A percentile compares a stretch with the other conserved stretches of the same genome.
Evolutionary conservation across 2,797 vertebrate genomes (phyloP).

Genomic region (Onychomys torridus): DNA sequence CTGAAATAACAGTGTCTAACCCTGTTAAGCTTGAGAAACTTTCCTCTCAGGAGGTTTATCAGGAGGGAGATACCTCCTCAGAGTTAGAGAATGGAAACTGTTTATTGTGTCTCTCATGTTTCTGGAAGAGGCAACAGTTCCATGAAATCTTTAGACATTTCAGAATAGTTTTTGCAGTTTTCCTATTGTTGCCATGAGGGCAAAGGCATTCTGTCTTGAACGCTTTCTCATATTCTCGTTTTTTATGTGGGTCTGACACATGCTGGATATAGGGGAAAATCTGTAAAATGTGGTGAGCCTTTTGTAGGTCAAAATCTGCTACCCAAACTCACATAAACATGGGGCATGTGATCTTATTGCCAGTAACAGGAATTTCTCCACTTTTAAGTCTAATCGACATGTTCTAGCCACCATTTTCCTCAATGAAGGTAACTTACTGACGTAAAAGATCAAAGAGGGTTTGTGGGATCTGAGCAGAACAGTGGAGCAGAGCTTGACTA

Average conservation of each 20-base stretch:
- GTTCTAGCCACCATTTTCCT: slow-evolving; percentile 1
- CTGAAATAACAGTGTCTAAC: neutral
- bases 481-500: neutral
- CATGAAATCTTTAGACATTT: slow-evolving; percentile 26
- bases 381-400: neutral
- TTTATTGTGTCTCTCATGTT: neutral
- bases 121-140: slow-evolving; percentile 27
- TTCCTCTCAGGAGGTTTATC: neutral
- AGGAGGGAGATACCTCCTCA: neutral
- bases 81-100: neutral
- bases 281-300: neutral
- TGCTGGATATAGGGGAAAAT: neutral
- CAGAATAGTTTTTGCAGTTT: neutral
- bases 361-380: neutral
- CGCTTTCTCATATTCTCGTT: neutral
- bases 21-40: slow-evolving; percentile 10
- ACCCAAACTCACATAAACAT: neutral
- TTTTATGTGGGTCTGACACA: neutral
- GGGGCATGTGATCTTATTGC: neutral
- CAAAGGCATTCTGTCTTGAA: neutral
- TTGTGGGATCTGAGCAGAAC: neutral
- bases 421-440: neutral
- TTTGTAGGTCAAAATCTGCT: neutral
- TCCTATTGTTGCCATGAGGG: neutral
- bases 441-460: neutral